These are phyloP conservation scores for Acleris cristana DNA, from an alignment of 2,888 invertebrate species.

Conservation along the genomic window DNA sequence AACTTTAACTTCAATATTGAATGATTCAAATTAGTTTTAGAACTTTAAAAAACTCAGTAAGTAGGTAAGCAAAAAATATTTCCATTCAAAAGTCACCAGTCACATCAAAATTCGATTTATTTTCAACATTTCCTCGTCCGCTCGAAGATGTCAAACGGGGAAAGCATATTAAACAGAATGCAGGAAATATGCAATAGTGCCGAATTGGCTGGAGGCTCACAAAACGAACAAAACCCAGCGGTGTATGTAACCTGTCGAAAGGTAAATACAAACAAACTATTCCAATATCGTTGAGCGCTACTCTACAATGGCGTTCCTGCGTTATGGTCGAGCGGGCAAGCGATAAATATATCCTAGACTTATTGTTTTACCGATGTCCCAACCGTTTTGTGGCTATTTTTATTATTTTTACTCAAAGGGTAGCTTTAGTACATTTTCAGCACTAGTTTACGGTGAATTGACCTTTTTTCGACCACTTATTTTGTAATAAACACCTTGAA, in stretches of 20 bases:
- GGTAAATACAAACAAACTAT: conserved; percentile 65
- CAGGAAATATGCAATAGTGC: conserved; percentile 43
- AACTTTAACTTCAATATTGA: too few species aligned
- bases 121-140: conserved; percentile 17
- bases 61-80: not conserved
- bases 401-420: not conserved
- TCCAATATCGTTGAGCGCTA: conserved; percentile 66
- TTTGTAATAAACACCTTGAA: too few species aligned
- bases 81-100: not conserved
- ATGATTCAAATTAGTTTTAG: too few species aligned
- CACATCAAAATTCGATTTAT: conserved; percentile 23
- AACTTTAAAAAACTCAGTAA: not conserved
- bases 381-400: conserved; percentile 1
- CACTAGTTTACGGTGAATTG: not conserved
- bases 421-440: not conserved
- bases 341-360: conserved; percentile 61
- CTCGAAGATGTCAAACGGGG: conserved; percentile 30
- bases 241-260: conserved; percentile 50
- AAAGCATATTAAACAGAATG: conserved; percentile 38
- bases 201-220: conserved; percentile 40
- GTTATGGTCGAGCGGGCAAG: conserved; percentile 58
- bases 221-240: conserved; percentile 51
- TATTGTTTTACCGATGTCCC: conserved; percentile 44
- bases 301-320: conserved; percentile 54
- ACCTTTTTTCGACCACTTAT: not conserved